Base-by-base conservation (phyloP, 2,888 invertebrate genomes). In the Cartodere bifasciata region DNA sequence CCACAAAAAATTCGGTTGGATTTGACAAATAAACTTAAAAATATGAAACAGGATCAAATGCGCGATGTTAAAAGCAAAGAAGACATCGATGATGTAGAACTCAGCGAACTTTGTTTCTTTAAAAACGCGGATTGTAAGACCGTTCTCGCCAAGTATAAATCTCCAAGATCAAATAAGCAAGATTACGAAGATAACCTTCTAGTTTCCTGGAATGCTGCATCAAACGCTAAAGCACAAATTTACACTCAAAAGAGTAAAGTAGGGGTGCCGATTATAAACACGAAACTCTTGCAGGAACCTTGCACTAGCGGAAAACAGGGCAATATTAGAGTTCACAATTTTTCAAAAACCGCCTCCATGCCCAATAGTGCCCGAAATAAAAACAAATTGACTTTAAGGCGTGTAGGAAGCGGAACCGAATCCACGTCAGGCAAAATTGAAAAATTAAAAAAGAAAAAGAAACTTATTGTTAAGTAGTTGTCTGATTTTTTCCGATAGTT, bases 31-130 rank as follows among this genome's bases (percentile, higher is more conserved):
- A 35, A 32, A 14, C 27, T 16, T 23, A 36, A 35, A 23, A 26
- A 31, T 29, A 23, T 23, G 13, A 36, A 40, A 27, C n/a, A n/a
- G n/a, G n/a, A n/a, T n/a, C n/a, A n/a, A n/a, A n/a, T n/a, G n/a
- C n/a, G n/a, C n/a, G 32, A 38, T 16, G 39, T 35, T 11, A 16
- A 20, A 20, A 20, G n/a, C 20, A 20, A 20, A n/a, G 20, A 6
- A n/a, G 6, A 6, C n/a, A 35, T 34, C 4, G 43, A 43, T n/a
- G 41, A 41, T 4, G 37, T 56, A n/a, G 51, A 57, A 33, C 36
- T 60, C 23, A 41, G 49, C 13, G 58, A 59, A 34, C 57, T 60
- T 22, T 55, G 57, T 34, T 56, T 56, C 34, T 46, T 59, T 23
- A 58, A 58, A 41, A 49, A 46, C 32, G 44, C 40, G 24, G 52